Percentiles rank a stretch among this genome's conserved stretches.
Evolutionary conservation across 2,113 vertebrate species (phyloP).

Genomic region (Gambusia holbrooki): DNA sequence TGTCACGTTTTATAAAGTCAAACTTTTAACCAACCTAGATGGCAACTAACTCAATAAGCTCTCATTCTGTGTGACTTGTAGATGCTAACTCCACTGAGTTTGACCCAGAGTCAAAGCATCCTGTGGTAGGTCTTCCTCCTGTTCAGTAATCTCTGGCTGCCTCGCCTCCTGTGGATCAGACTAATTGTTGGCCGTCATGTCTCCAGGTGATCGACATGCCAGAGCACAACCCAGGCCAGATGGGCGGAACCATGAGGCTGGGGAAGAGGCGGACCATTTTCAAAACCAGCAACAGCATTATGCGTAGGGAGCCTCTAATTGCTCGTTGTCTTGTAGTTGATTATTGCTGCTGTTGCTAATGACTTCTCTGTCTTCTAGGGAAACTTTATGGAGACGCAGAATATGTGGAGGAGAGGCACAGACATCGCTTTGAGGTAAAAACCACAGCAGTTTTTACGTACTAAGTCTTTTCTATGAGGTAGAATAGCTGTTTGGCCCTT

Average conservation of each 20-base stretch:
- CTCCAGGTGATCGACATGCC: constrained; percentile 96
- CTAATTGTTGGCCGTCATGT: not conserved
- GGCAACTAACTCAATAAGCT: not conserved
- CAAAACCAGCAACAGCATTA: constrained; percentile 86
- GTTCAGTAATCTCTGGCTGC: not conserved
- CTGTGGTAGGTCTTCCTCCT: constrained; percentile 85
- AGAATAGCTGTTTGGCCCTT: no score
- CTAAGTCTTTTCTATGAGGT: no score
- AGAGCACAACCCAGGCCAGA: constrained; percentile 95
- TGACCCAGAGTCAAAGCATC: constrained; percentile 88
- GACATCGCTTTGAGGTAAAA: constrained; percentile 93
- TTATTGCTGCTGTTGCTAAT: not conserved
- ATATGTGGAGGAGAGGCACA: constrained; percentile 92
- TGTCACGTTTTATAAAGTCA: no score
- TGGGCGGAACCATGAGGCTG: constrained; percentile 97
- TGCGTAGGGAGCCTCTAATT: constrained; percentile 81
- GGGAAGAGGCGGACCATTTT: constrained; percentile 96
- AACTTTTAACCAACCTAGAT: not conserved
- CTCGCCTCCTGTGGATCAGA: not conserved
- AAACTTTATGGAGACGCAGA: constrained; percentile 90
- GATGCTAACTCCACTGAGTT: constrained; percentile 98
- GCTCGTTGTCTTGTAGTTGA: no score
- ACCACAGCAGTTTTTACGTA: no score
- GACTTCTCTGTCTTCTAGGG: constrained; percentile 72
- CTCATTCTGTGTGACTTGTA: constrained; percentile 53